phyloP scores from a whole-genome alignment of 2,113 vertebrate species.

The Phrynosoma platyrhinos region DNA sequence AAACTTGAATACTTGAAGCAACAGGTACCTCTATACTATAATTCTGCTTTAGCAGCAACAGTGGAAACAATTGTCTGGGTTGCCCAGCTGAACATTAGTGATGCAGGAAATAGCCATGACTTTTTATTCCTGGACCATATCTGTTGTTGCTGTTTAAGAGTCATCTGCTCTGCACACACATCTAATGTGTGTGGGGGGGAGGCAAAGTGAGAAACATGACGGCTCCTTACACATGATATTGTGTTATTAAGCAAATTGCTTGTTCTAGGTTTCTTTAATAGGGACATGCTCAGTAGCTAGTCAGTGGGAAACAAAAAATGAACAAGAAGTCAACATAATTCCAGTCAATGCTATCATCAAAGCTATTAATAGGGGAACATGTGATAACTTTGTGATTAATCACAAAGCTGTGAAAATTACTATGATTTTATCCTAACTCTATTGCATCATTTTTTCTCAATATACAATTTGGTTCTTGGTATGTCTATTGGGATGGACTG shows the following conservation, averaged over 20 bases:
- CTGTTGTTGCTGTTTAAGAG: neutral
- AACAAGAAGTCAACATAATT: neutral
- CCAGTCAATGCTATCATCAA: neutral
- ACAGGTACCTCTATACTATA: neutral
- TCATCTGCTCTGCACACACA: neutral
- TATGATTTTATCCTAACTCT: neutral
- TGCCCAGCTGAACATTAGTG: neutral
- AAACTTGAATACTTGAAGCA: neutral
- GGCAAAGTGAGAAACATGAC: too few relatives aligned
- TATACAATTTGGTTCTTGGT: neutral
- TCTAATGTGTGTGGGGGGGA: neutral
- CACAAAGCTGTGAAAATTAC: too few relatives aligned
- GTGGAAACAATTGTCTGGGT: neutral
- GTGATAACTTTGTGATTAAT: neutral
- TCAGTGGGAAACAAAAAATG: neutral
- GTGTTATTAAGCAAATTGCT: neutral
- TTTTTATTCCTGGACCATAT: neutral
- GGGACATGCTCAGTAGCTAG: neutral
- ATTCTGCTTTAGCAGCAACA: neutral
- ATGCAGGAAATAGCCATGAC: neutral
- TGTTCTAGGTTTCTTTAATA: neutral
- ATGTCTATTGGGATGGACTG: neutral
- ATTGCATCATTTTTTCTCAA: neutral
- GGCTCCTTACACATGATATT: neutral
- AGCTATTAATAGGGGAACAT: neutral